phyloP scores from a whole-genome alignment of 2,113 vertebrate genomes.

The Passer domesticus region DNA sequence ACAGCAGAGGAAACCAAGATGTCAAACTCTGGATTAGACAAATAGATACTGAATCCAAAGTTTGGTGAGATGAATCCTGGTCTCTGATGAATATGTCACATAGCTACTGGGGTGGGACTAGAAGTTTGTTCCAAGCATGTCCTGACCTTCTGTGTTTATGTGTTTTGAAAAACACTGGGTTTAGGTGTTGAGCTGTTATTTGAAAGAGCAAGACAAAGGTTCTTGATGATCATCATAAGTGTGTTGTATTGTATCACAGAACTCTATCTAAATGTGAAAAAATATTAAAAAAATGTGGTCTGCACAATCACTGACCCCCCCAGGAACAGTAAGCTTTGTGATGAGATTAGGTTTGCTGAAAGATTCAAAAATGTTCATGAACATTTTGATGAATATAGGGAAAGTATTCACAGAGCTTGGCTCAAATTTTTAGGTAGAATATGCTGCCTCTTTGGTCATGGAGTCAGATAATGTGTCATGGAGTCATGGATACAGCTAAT shows the following conservation, averaged over 20 bases:
- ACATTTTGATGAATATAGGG: background rate
- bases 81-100: background rate
- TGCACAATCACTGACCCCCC: rapidly evolving
- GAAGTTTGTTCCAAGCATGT: background rate
- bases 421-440: background rate
- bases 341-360: background rate
- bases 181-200: background rate
- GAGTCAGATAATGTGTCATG: too few species aligned
- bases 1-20: background rate
- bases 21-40: background rate
- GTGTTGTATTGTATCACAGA: background rate
- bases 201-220: background rate
- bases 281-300: rapidly evolving
- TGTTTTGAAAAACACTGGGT: background rate
- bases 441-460: background rate
- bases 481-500: background rate
- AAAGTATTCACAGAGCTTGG: background rate
- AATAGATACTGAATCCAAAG: background rate
- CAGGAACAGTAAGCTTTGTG: background rate
- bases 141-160: background rate
- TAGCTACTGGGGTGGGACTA: background rate
- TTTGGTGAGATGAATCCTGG: background rate
- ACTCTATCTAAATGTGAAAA: background rate
- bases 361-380: background rate
- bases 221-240: background rate